Conservation (phyloP, 2,888 invertebrate genomes). For the Tipula unca region DNA sequence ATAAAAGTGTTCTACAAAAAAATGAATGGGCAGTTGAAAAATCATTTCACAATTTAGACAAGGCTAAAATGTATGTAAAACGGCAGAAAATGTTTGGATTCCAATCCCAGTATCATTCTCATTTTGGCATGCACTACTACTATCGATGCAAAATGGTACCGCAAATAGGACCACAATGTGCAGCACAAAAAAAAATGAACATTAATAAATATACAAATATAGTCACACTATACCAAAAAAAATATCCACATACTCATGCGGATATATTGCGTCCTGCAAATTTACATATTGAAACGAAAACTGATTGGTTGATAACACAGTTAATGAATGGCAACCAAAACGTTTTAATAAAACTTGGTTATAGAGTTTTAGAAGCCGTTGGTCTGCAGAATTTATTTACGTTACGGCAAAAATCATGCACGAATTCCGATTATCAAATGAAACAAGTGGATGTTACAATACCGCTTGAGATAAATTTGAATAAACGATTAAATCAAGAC, state of each 20-base stretch:
- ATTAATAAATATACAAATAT: background rate
- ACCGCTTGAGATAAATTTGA: too few species aligned
- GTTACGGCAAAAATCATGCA: too few species aligned
- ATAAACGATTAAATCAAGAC: too few species aligned
- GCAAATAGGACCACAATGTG: background rate
- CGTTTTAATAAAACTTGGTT: background rate
- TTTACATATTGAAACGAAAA: background rate
- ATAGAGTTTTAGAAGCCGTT: background rate
- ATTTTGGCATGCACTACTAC: background rate
- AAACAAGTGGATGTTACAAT: too few species aligned
- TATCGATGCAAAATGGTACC: background rate
- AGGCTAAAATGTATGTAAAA: background rate
- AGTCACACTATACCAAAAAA: background rate
- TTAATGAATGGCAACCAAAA: background rate
- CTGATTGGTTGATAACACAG: background rate
- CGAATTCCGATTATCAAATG: too few species aligned
- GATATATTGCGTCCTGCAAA: background rate
- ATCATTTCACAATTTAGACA: too few species aligned
- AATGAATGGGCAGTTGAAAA: too few species aligned
- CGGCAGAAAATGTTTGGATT: background rate
- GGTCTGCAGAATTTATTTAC: background rate
- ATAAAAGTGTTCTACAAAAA: too few species aligned
- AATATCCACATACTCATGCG: background rate
- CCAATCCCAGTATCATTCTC: background rate
- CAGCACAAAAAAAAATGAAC: background rate